Percentiles rank a stretch among this genome's conserved stretches.
Conservation (phyloP, 1,140 invertebrate genomes). For the Musca domestica region DNA sequence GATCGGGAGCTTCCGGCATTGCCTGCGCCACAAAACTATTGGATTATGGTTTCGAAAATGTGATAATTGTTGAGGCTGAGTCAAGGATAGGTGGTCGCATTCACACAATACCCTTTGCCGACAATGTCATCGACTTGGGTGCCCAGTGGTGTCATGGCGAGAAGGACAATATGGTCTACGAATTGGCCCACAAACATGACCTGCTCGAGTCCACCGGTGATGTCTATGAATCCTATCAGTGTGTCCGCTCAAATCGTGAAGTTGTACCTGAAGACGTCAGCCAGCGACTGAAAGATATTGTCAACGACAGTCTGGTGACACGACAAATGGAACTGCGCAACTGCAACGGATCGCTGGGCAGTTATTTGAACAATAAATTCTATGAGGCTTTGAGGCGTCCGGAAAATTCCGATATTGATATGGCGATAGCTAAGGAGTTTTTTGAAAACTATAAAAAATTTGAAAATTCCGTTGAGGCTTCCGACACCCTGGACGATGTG, state of each 20-base stretch:
- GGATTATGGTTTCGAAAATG: constrained; percentile 58
- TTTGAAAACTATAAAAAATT: constrained; percentile 60
- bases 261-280: constrained; percentile 45
- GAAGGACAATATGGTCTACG: constrained; percentile 68
- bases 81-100: constrained; percentile 71
- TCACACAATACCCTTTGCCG: constrained; percentile 61
- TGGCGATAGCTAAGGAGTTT: constrained; percentile 53
- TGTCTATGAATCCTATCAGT: constrained; percentile 48
- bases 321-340: constrained; percentile 43
- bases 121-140: constrained; percentile 72
- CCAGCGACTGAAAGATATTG: constrained; percentile 43
- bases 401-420: constrained; percentile 45
- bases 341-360: constrained; percentile 53
- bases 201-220: constrained; percentile 55
- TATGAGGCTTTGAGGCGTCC: constrained; percentile 43
- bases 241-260: constrained; percentile 52
- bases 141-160: constrained; percentile 81
- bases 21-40: constrained; percentile 61
- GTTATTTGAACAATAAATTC: constrained; percentile 53
- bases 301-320: constrained; percentile 44
- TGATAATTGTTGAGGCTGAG: constrained; percentile 66
- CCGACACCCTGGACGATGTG: constrained; percentile 62
- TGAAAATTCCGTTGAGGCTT: constrained; percentile 60
- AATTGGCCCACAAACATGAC: constrained; percentile 62
- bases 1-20: constrained; percentile 62